These are phyloP conservation scores for Panopea generosa DNA, from an alignment of 2,888 invertebrate genomes.

Conservation along the genomic window DNA sequence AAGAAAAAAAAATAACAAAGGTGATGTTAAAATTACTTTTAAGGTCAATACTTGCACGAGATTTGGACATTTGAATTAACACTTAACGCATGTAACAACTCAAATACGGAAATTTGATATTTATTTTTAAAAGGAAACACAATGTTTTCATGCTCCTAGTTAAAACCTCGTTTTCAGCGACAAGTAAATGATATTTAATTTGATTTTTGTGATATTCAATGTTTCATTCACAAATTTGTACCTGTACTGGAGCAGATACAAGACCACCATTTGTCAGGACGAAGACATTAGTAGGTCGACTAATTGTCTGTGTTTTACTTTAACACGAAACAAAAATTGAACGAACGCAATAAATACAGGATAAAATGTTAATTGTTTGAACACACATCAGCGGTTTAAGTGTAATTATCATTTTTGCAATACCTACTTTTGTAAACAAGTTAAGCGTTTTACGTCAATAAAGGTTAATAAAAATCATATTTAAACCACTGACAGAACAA, in stretches of 20 bases:
- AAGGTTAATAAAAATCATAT: too few relatives aligned
- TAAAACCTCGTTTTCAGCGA: slow-evolving; percentile 42
- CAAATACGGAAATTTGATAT: slow-evolving; percentile 40
- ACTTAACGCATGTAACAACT: slow-evolving; percentile 34
- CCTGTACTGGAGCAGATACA: slow-evolving; percentile 19
- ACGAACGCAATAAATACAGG: slow-evolving; percentile 7
- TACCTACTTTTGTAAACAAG: not conserved
- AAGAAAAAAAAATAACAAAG: slow-evolving; percentile 10
- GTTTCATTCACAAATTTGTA: slow-evolving; percentile 41
- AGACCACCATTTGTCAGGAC: slow-evolving; percentile 22
- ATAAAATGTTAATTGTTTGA: slow-evolving; percentile 14
- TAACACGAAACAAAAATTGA: slow-evolving; percentile 11
- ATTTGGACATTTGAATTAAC: slow-evolving; percentile 42
- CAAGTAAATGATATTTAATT: slow-evolving; percentile 45
- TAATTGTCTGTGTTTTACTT: slow-evolving; percentile 13
- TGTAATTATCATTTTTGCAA: slow-evolving; percentile 1
- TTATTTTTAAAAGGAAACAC: slow-evolving; percentile 22
- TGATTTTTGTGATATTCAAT: slow-evolving; percentile 28
- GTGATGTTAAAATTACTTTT: slow-evolving; percentile 16
- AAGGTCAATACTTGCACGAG: slow-evolving; percentile 22
- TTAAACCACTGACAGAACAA: too few relatives aligned
- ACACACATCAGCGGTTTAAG: not conserved
- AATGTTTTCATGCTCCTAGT: slow-evolving; percentile 45
- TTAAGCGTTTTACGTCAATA: not conserved
- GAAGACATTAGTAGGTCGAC: slow-evolving; percentile 37